phyloP scores from a whole-genome alignment of 1,140 invertebrate genomes.

The Drosophila jambulina region DNA sequence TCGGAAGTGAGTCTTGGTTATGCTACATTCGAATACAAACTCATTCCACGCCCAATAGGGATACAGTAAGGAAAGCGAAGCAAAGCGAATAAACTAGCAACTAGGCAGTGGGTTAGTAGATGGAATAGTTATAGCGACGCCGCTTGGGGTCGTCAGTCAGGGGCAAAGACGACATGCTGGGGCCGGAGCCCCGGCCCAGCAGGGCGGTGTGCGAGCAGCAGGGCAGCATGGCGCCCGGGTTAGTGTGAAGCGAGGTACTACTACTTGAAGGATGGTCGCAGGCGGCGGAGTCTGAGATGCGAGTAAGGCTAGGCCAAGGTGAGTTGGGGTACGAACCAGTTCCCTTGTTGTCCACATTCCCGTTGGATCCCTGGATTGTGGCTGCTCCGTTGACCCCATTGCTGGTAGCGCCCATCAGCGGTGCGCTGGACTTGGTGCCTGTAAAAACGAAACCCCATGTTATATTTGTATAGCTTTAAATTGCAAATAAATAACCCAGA shows the following conservation, averaged over 20 bases:
- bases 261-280: conserved; percentile 64
- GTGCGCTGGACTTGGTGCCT: conserved; percentile 55
- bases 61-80: conserved; percentile 25
- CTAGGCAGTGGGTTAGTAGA: conserved; percentile 61
- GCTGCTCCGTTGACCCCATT: conserved; percentile 39
- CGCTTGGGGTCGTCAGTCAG: conserved; percentile 41
- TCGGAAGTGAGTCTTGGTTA: conserved; percentile 39
- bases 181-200: conserved; percentile 44
- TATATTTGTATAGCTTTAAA: too few species aligned
- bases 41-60: conserved; percentile 20
- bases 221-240: conserved; percentile 34
- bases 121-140: conserved; percentile 79
- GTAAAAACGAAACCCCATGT: not conserved
- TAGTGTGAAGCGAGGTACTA: conserved; percentile 50
- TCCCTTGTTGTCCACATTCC: conserved; percentile 49
- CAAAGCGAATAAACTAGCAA: conserved; percentile 1
- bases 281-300: conserved; percentile 54
- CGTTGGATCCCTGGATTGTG: conserved; percentile 38
- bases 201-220: conserved; percentile 67
- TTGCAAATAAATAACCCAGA: not conserved
- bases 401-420: conserved; percentile 53
- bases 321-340: conserved; percentile 70
- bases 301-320: conserved; percentile 62
- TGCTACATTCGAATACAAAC: conserved; percentile 45
- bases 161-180: conserved; percentile 54